Percentiles rank a stretch among this genome's conserved stretches.
phyloP scores from a whole-genome alignment of 2,113 vertebrate genomes.

The Elephas maximus region DNA sequence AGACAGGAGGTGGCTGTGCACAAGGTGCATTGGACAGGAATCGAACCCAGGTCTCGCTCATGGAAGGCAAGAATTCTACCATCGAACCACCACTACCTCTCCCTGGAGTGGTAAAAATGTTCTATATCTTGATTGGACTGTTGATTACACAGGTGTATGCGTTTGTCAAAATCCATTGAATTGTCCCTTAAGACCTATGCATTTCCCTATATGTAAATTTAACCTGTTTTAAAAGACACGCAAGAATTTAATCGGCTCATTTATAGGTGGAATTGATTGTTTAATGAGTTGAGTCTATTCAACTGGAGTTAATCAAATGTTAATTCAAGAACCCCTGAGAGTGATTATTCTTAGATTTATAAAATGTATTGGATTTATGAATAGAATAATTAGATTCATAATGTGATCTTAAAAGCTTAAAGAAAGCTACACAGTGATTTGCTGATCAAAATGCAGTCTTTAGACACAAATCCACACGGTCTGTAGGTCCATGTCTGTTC shows the following conservation, averaged over 20 bases:
- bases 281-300: slow-evolving; percentile 57
- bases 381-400: slow-evolving; percentile 47
- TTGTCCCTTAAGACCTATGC: background rate
- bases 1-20: background rate
- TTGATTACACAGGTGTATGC: background rate
- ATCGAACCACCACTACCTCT: background rate
- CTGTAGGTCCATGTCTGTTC: background rate
- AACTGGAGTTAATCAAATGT: slow-evolving; percentile 61
- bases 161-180: slow-evolving; percentile 1
- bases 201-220: slow-evolving; percentile 58
- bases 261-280: slow-evolving; percentile 22
- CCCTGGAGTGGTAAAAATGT: background rate
- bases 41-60: too few relatives aligned
- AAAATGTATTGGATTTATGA: slow-evolving; percentile 58
- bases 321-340: slow-evolving; percentile 52
- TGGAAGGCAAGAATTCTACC: too few relatives aligned
- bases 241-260: slow-evolving; percentile 44
- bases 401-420: slow-evolving; percentile 49
- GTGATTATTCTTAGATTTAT: slow-evolving; percentile 53
- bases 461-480: background rate
- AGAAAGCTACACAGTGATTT: background rate
- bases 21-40: background rate
- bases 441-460: background rate
- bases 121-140: slow-evolving; percentile 11
- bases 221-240: background rate